These are phyloP conservation scores for Pristionchus entomophagus DNA, from an alignment of 2,888 invertebrate species.

Conservation along the genomic window DNA sequence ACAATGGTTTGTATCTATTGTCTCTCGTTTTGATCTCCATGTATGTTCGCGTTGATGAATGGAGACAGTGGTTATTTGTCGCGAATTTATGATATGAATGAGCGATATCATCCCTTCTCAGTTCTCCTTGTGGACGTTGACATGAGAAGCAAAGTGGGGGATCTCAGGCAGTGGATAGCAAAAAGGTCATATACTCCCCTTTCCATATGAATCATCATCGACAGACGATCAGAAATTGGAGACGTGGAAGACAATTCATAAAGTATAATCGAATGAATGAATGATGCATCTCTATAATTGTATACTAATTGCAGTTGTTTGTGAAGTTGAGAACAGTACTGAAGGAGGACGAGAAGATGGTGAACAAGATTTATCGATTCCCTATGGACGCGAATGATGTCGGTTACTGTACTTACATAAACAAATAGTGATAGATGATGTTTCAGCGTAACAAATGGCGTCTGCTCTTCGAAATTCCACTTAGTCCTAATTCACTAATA, in stretches of 20 bases:
- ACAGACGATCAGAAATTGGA: conserved; percentile 49
- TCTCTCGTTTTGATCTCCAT: too few relatives aligned
- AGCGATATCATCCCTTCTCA: background rate
- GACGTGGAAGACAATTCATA: background rate
- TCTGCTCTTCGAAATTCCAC: conserved; percentile 61
- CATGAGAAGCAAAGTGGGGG: conserved; percentile 52
- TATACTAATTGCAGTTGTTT: conserved; percentile 51
- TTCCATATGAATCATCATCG: conserved; percentile 48
- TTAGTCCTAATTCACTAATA: conserved; percentile 53
- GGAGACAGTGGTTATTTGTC: too few relatives aligned
- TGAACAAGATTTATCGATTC: conserved; percentile 57
- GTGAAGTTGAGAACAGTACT: conserved; percentile 62
- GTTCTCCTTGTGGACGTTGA: conserved; percentile 56
- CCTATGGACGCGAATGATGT: conserved; percentile 56
- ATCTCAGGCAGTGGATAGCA: conserved; percentile 60
- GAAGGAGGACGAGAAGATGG: conserved; percentile 60
- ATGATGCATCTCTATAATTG: background rate
- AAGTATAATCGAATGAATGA: background rate
- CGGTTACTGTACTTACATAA: background rate
- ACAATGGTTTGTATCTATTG: background rate
- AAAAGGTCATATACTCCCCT: background rate
- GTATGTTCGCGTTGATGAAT: too few relatives aligned
- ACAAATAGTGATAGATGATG: background rate
- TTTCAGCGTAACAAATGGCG: conserved; percentile 52
- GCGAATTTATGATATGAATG: too few relatives aligned